Conservation (phyloP, 1,140 invertebrate species). For the Asobara japonica region DNA sequence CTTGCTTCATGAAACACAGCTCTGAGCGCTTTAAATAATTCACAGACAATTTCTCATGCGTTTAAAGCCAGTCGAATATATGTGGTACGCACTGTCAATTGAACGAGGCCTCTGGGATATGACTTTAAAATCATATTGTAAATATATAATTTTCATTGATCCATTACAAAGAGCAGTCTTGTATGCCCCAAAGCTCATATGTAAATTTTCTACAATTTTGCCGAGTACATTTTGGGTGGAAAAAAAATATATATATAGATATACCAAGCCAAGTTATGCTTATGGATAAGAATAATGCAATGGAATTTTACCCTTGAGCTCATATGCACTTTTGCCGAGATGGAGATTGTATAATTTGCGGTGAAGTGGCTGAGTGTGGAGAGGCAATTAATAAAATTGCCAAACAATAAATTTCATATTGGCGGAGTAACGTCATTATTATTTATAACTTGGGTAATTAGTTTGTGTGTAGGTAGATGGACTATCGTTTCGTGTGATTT, state of each 20-base stretch:
- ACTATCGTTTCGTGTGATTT: not conserved
- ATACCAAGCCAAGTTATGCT: too few relatives aligned
- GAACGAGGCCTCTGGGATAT: conserved; percentile 14
- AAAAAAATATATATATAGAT: not conserved
- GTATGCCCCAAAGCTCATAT: not conserved
- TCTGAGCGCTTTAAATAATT: conserved; percentile 9
- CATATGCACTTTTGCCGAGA: too few relatives aligned
- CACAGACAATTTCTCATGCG: conserved; percentile 15
- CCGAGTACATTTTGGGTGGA: not conserved
- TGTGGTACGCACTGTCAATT: not conserved
- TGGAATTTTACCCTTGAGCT: too few relatives aligned
- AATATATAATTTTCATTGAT: not conserved
- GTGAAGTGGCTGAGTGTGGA: too few relatives aligned
- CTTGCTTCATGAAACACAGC: conserved; percentile 15
- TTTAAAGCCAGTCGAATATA: not conserved
- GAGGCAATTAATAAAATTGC: not conserved
- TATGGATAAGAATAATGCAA: too few relatives aligned
- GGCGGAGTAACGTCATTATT: not conserved
- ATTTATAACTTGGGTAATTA: not conserved
- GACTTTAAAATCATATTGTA: conserved; percentile 6
- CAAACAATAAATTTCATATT: not conserved
- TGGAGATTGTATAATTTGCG: too few relatives aligned
- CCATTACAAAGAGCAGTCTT: not conserved
- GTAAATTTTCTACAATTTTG: not conserved
- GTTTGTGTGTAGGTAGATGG: too few relatives aligned